These are phyloP conservation scores for Pelobates fuscus DNA, from an alignment of 2,113 vertebrate genomes.

Conservation along the genomic window DNA sequence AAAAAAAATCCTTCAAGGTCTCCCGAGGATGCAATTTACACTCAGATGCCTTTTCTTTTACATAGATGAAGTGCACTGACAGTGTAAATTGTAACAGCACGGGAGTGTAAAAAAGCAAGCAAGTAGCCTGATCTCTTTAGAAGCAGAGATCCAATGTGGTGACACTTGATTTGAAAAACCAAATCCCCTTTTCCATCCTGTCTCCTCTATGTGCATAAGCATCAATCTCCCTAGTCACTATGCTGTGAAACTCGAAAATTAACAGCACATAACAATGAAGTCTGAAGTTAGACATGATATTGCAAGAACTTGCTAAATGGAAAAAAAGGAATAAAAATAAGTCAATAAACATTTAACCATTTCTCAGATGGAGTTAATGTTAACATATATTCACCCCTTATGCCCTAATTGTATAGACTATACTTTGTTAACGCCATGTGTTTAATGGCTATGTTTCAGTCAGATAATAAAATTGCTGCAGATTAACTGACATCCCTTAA, in stretches of 20 bases:
- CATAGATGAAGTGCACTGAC: not conserved
- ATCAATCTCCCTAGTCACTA: conserved; percentile 28
- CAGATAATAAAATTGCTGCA: conserved; percentile 12
- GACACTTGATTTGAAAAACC: conserved; percentile 40
- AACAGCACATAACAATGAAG: conserved; percentile 16
- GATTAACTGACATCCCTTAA: conserved; percentile 12
- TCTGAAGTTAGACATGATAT: conserved; percentile 22
- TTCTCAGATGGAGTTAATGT: not conserved
- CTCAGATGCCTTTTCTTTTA: not conserved
- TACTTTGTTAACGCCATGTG: not conserved
- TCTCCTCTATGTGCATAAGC: conserved; percentile 25
- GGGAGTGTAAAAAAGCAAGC: not conserved
- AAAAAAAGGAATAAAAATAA: conserved; percentile 14
- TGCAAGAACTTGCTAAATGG: conserved; percentile 33
- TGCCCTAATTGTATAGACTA: conserved; percentile 32
- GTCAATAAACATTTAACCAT: conserved; percentile 12
- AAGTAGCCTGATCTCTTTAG: conserved; percentile 13
- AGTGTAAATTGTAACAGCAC: not conserved
- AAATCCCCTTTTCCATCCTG: conserved; percentile 46
- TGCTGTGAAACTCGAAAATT: conserved; percentile 39
- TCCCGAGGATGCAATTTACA: not conserved
- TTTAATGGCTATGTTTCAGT: not conserved
- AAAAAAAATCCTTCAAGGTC: too few relatives aligned
- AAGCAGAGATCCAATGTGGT: conserved; percentile 25
- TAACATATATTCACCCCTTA: not conserved